Percentiles rank a stretch among this genome's conserved stretches.
These are phyloP conservation scores for Homarus americanus DNA, from an alignment of 1,140 invertebrate genomes.

Conservation along the genomic window DNA sequence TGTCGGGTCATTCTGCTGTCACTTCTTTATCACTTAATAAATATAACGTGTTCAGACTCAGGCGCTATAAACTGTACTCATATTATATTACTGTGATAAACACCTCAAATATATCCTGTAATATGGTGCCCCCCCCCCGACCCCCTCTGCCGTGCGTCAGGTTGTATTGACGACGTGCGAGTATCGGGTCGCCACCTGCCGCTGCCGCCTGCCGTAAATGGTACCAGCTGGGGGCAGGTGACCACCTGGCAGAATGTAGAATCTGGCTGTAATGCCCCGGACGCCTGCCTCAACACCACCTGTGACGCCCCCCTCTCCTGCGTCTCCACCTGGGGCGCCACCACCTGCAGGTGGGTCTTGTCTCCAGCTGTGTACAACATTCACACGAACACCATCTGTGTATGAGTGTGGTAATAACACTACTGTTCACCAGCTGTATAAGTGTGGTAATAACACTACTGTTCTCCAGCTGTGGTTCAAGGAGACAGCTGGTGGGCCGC, in stretches of 20 bases:
- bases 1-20: neutral
- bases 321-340: neutral
- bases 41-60: neutral
- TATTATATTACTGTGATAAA: neutral
- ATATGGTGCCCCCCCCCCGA: neutral
- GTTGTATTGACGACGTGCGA: slow-evolving; percentile 44
- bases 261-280: slow-evolving; percentile 9
- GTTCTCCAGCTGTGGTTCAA: slow-evolving; percentile 18
- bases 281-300: slow-evolving; percentile 31
- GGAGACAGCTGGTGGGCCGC: slow-evolving; percentile 15
- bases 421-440: no score
- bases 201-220: slow-evolving; percentile 31
- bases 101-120: neutral
- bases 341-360: slow-evolving; percentile 37
- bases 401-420: neutral
- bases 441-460: neutral
- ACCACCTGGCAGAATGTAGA: slow-evolving; percentile 14
- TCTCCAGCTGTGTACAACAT: neutral
- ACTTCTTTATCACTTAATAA: neutral
- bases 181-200: slow-evolving; percentile 41
- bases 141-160: neutral
- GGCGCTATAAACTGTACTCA: neutral
- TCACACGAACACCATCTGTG: neutral
- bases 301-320: slow-evolving; percentile 36
- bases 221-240: slow-evolving; percentile 42